Base-by-base conservation (phyloP, 2,113 vertebrate genomes). In the Trogon surrucura region DNA sequence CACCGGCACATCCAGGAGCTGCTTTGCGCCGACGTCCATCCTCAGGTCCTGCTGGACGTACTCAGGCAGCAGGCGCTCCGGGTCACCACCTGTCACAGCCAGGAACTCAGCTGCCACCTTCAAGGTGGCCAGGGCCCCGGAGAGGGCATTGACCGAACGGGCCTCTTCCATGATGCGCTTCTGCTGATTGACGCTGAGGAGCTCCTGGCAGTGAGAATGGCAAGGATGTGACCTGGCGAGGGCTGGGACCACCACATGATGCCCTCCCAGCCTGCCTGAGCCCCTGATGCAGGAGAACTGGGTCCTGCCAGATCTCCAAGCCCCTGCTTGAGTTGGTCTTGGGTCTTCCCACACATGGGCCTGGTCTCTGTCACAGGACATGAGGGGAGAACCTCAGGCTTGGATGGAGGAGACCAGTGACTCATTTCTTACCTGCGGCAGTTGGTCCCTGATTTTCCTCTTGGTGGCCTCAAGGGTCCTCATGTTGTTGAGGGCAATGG, bases 21-120 rank as follows among this genome's bases (percentile, higher is more conserved):
- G 80, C 71, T 70, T 83, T 5, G 71, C 74, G 8, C 47, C 16
- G 4, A 89, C 36, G 1, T 92, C 88, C 89, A 96, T 93, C 75
- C 56, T 91, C 60, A 96, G 91, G 8, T 96, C 91, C 69, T 86
- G 91, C 38, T 3, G 85, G 74, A 96, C 32, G 15, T 96, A 96
- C 5, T 67, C 44, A 7, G 88, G 38, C 38, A 72, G 25, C 2
- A 6, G 26, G 16, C 32, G 10, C 36, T 84, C 38, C 4, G 32
- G 19, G 38, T 72, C 69, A 30, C 81, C 57, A 5, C 89, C 80
- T 7, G 74, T 91, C 53, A 95, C 61, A 2, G 89, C 88, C 57
- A 96, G 58, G 79, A 95, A 95, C 69, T 89, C 94, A 18, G 82
- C 94, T 34, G 94, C 88, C 60, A 96, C 95, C 67, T 73, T 94